A percentile compares a stretch with the other conserved stretches of the same genome.
Conservation (phyloP, 2,113 vertebrate species). For the Pampusana beccarii region DNA sequence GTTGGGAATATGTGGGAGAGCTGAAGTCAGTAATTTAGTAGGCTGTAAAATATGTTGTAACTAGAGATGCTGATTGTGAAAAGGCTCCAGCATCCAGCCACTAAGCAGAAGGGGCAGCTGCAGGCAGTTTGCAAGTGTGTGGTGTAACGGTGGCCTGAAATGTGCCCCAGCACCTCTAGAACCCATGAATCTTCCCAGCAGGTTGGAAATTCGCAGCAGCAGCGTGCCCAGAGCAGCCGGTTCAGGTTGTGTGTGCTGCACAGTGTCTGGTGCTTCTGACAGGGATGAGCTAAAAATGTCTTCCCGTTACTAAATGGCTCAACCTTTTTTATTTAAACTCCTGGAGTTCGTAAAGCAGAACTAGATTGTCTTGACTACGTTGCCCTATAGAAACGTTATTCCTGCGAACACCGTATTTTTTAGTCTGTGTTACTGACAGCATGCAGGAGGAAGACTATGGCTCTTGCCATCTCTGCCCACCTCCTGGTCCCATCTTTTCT, state of each 20-base stretch:
- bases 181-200: not conserved
- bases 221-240: not conserved
- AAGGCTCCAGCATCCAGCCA: not conserved
- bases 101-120: not conserved
- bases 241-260: not conserved
- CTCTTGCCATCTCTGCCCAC: not conserved
- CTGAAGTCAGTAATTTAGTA: not conserved
- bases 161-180: not conserved
- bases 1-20: not conserved
- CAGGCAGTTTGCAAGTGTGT: not conserved
- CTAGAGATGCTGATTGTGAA: not conserved
- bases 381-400: not conserved
- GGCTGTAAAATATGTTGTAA: not conserved
- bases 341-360: not conserved
- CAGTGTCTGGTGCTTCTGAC: not conserved
- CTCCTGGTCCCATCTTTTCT: not conserved
- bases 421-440: fast-evolving
- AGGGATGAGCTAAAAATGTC: not conserved
- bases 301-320: not conserved
- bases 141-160: not conserved
- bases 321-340: not conserved
- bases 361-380: not conserved
- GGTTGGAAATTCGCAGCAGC: not conserved
- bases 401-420: not conserved
- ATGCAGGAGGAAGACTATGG: not conserved